Base-by-base conservation (phyloP, 1,140 invertebrate genomes). In the Pectinophora gossypiella region DNA sequence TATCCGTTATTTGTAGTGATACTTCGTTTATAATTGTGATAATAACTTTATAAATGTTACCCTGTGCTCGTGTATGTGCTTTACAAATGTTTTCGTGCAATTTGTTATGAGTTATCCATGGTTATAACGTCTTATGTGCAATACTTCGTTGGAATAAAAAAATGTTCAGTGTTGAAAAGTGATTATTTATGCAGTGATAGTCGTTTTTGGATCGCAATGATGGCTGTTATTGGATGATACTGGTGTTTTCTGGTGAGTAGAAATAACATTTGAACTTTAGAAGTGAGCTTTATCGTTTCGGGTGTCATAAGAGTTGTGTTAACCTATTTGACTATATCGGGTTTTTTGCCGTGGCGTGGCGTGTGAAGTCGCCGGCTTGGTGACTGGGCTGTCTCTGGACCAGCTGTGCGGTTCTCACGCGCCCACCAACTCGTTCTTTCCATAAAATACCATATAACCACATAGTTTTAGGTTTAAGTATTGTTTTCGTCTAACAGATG, bases 131-230 rank as follows among this genome's bases (percentile, higher is more conserved):
- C 71, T 50, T 76, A 70, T 66, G 80, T 86, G 80, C 77, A 84
- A 83, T 85, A 81, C 70, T 79, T 55, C 69, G 63, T 76, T 76
- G 69, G 60, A 81, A 79, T 67, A 64, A 68, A 72, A 81, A 79
- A 81, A 84, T 82, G 80, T 81, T 84, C 72, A 64, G 79, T 84
- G 83, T 77, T 77, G 64, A 79, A 68, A 81, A 79, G 80, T 86
- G 83, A 84, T 83, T 76, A 84, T 81, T 80, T 86, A 80, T 76
- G 61, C 76, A 79, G 83, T 86, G 83, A 70, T 67, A 77, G 66
- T 72, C 61, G 54, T 72, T 62, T 79, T 61, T 67, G 76, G 70
- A 65, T 69, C 68, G 74, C 69, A 71, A 83, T 77, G 66, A 86
- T 69, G 76, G 66, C 67, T 69, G 60, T 82, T 79, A 69, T 86